Base-by-base conservation (phyloP, 2,113 vertebrate genomes). In the Apus apus region DNA sequence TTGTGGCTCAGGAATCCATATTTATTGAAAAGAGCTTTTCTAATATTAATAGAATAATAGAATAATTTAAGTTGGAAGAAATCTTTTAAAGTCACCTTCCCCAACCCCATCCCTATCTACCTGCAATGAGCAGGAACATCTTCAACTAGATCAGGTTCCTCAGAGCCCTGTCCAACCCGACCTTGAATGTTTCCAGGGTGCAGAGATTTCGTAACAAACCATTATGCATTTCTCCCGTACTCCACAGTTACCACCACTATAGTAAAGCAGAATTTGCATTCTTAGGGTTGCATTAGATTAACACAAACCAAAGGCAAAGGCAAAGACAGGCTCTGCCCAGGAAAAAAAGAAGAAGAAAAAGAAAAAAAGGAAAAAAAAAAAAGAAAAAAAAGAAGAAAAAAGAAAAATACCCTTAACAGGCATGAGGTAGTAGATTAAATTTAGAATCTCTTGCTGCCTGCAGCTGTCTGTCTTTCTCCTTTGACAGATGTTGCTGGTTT, bases 401-500 rank as follows among this genome's bases (percentile, higher is more conserved):
- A 58, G 4, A n/a, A 48, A 57, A 74, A 61, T 2, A 9, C 46
- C 22, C 40, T 16, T 29, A 80, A 50, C 27, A 71, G 8, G 9
- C 34, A 12, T 74, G 64, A 86, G 13, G 12, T 21, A 80, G 83
- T 48, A 86, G 38, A 74, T 64, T 84, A 86, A 88, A 80, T 90
- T 83, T 88, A 92, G 79, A 84, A 43, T 75, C 65, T 53, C 27
- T 93, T 90, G 38, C 25, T 90, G 51, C 34, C 32, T 92, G 75
- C 58, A 93, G 64, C 60, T 88, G 58, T 71, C 81, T 93, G 45
- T 79, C 88, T 43, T 90, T 13, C 22, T 94, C 7, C 29, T 75
- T 73, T 88, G 75, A 71, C 34, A 90, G 56, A 86, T 88, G 51
- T 92, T 93, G 32, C 22, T 79, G 30, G 19, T 90, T 94, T 80